Percentiles rank a stretch among this genome's conserved stretches.
These are phyloP conservation scores for Ametastegia equiseti DNA, from an alignment of 2,888 invertebrate species.

Conservation along the genomic window DNA sequence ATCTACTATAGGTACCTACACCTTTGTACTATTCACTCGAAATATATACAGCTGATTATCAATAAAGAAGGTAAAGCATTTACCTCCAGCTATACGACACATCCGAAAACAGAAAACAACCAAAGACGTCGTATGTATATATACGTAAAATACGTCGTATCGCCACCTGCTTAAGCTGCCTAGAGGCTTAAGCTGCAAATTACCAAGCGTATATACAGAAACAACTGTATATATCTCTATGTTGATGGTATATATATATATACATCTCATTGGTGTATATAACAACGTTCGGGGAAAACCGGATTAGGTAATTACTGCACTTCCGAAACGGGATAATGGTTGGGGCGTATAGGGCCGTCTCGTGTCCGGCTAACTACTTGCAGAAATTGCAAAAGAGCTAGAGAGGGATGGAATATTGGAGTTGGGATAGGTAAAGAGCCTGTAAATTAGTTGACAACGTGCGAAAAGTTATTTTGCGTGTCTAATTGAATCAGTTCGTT, in stretches of 20 bases:
- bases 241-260: background rate
- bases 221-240: background rate
- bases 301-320: slow-evolving; percentile 64
- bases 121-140: no score
- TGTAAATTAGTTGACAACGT: slow-evolving; percentile 72
- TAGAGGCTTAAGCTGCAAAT: background rate
- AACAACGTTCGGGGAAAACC: slow-evolving; percentile 23
- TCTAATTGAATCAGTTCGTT: slow-evolving; percentile 60
- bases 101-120: background rate
- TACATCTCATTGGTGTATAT: no score
- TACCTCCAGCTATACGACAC: background rate
- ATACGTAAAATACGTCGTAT: no score
- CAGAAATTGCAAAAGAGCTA: background rate
- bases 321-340: slow-evolving; percentile 69
- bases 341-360: slow-evolving; percentile 65
- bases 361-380: slow-evolving; percentile 72
- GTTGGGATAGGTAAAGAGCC: slow-evolving; percentile 45
- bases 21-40: background rate
- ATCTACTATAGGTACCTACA: slow-evolving; percentile 3
- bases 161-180: no score
- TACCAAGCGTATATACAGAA: background rate
- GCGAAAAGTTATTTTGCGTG: slow-evolving; percentile 68
- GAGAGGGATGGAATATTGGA: background rate
- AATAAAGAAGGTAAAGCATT: background rate
- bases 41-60: no score